These are phyloP conservation scores for Dione vanillae DNA, from an alignment of 2,888 invertebrate genomes.

Conservation along the genomic window DNA sequence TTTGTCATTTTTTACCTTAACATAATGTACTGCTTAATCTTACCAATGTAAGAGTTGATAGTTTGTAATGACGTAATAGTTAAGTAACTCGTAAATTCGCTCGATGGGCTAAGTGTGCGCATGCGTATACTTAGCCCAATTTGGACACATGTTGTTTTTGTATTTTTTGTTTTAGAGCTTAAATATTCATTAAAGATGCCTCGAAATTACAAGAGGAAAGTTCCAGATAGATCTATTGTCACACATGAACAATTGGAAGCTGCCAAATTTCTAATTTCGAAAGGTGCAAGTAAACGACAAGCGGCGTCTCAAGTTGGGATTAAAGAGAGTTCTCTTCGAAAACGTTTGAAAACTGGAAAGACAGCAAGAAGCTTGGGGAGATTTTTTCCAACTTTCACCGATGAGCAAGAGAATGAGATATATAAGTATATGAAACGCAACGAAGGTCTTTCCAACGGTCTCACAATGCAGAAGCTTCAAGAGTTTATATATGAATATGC, in stretches of 20 bases:
- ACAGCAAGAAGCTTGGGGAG: not conserved
- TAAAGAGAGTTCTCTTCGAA: not conserved
- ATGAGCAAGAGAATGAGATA: slow-evolving; percentile 1
- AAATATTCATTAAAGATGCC: not conserved
- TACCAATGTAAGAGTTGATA: not conserved
- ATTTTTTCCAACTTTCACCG: not conserved
- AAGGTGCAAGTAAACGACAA: not conserved
- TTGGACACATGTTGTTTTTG: not conserved
- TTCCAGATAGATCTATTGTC: not conserved
- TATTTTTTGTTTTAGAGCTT: not conserved
- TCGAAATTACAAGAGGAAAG: not conserved
- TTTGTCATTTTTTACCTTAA: no score
- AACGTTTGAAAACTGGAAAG: not conserved
- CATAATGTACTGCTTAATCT: no score
- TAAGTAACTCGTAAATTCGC: no score
- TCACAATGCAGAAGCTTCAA: not conserved
- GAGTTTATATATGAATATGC: not conserved
- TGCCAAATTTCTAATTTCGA: not conserved
- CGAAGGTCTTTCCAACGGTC: not conserved
- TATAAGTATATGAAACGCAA: not conserved
- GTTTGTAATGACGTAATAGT: not conserved
- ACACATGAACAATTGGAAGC: not conserved
- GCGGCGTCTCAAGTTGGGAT: not conserved
- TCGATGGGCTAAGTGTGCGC: not conserved
- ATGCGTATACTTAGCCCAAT: not conserved